Base-by-base conservation (phyloP, 2,888 invertebrate species). In the Tricholauxania praeusta region DNA sequence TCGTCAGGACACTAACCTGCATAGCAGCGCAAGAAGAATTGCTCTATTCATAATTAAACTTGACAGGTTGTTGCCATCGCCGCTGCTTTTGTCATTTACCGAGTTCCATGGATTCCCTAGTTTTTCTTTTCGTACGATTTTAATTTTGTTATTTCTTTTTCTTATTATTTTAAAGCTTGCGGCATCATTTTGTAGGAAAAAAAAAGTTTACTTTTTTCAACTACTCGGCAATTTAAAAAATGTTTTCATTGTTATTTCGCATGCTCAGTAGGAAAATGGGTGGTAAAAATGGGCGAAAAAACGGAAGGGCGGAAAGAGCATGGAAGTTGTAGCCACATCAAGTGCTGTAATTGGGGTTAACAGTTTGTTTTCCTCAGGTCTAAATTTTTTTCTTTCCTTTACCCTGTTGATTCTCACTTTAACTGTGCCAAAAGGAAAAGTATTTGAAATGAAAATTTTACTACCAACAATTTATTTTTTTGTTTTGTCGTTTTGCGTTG, bases 151-250 rank as follows among this genome's bases (percentile, higher is more conserved):
- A 82, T 81, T 82, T 80, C 82, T 80, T 82, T 80, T 83, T 80
- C 82, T 83, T 82, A 83, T 82, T 82, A 82, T 83, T 83, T 83
- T 81, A 79, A 81, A 80, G 82, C 82, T 80, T 79, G 80, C 81
- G 82, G 83, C 82, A 79, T 77, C 53, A 73, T 79, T 78, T 77
- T 76, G 79, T 60, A 68, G 48, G 48, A 28, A 62, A 73, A 74
- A 22, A 22, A 28, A 28, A 28, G 4, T 4, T 4, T 0, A 28
- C 28, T 28, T 63, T 66, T 63, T 72, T 49, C n/a, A 72, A 72
- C 62, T 72, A 52, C 71, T 65, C 59, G 62, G 47, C 72, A 72
- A 71, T 72, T 75, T 76, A 12, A 17, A 48, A 67, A 67, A 64
- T 71, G 69, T 69, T 55, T 72, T 69, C 73, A 69, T 55, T 57